These are phyloP conservation scores for Caenorhabditis virilis DNA, from an alignment of 2,888 invertebrate genomes.

Conservation along the genomic window DNA sequence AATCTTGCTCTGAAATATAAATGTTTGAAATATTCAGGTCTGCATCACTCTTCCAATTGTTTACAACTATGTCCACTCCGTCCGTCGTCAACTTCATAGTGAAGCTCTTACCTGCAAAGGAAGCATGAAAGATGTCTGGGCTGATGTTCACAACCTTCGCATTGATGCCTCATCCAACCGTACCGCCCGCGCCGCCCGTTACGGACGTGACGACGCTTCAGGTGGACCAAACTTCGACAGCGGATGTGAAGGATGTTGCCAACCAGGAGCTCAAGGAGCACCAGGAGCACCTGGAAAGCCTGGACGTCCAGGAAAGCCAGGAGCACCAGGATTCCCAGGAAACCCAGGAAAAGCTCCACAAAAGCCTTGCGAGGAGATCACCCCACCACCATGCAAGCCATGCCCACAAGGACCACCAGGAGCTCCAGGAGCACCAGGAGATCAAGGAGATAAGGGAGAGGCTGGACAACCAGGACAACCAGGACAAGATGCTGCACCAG, in stretches of 20 bases:
- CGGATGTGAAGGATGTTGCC: conserved; percentile 51
- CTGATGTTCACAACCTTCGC: conserved; percentile 56
- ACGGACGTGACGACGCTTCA: conserved; percentile 32
- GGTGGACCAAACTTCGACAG: conserved; percentile 46
- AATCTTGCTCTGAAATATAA: not conserved
- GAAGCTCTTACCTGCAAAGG: conserved; percentile 53
- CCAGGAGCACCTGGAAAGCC: conserved; percentile 43
- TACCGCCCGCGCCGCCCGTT: conserved; percentile 49
- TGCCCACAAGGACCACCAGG: conserved; percentile 52
- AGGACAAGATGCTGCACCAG: conserved; percentile 46
- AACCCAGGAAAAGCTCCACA: conserved; percentile 57
- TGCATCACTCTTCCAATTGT: conserved; percentile 53
- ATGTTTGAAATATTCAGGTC: conserved; percentile 12
- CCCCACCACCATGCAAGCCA: conserved; percentile 51
- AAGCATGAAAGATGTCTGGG: conserved; percentile 57
- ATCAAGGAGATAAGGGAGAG: conserved; percentile 52
- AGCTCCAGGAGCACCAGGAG: conserved; percentile 56
- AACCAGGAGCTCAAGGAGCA: conserved; percentile 44
- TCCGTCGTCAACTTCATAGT: conserved; percentile 45
- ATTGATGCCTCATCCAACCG: conserved; percentile 42
- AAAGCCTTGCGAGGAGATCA: conserved; percentile 58
- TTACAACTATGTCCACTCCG: conserved; percentile 54
- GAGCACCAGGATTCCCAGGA: conserved; percentile 59
- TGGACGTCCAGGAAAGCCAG: conserved; percentile 50
- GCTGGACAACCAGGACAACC: conserved; percentile 51